Conservation (phyloP, 2,113 vertebrate genomes). For the Miniopterus natalensis region DNA sequence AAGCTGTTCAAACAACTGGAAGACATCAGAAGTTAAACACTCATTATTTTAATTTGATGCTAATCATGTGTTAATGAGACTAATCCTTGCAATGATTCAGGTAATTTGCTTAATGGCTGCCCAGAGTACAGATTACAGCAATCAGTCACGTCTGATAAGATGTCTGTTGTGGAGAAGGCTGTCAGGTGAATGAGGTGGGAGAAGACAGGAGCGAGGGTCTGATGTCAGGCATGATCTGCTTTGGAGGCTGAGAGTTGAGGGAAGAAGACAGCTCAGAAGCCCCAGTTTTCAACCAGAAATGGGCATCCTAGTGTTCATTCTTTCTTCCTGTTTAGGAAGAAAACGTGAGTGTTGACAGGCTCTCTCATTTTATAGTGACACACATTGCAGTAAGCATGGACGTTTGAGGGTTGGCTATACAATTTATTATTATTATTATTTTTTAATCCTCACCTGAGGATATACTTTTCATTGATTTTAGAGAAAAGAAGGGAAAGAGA, state of each 20-base stretch:
- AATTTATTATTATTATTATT: neutral
- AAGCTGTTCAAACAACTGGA: slow-evolving; percentile 99
- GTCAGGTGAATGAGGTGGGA: slow-evolving; percentile 92
- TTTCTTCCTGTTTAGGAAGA: neutral
- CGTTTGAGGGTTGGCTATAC: neutral
- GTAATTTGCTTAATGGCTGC: slow-evolving; percentile 99
- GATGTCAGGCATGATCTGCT: slow-evolving; percentile 66
- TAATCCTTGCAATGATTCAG: slow-evolving; percentile 99
- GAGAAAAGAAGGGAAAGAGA: neutral
- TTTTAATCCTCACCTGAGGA: neutral
- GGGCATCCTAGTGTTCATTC: neutral
- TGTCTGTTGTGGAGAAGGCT: slow-evolving; percentile 93
- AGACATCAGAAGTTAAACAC: slow-evolving; percentile 99
- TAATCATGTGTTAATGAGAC: slow-evolving; percentile 99
- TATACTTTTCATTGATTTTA: neutral
- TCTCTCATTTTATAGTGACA: neutral
- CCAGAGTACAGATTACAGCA: slow-evolving; percentile 98
- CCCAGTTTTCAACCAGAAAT: neutral
- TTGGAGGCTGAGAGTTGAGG: neutral
- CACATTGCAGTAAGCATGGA: neutral
- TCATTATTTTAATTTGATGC: slow-evolving; percentile 99
- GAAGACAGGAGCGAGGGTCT: slow-evolving; percentile 87
- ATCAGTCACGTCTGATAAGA: slow-evolving; percentile 99
- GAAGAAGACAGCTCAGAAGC: neutral
- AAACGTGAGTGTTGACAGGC: neutral